Conservation (phyloP, 2,113 vertebrate species). For the Oophaga pumilio region DNA sequence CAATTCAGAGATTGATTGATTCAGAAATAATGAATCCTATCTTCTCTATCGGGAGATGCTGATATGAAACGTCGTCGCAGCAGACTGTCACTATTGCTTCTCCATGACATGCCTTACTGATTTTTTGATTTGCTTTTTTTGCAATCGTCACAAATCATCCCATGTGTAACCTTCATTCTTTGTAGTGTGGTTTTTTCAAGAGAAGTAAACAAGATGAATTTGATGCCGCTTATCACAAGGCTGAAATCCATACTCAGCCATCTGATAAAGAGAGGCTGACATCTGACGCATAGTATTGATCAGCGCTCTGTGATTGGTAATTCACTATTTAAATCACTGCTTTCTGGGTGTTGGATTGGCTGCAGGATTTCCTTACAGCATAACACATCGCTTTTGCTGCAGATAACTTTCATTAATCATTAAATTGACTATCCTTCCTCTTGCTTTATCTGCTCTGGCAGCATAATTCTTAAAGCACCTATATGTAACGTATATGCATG, state of each 20-base stretch:
- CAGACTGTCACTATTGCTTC: background rate
- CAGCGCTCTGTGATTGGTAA: slow-evolving; percentile 89
- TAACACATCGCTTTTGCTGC: slow-evolving; percentile 76
- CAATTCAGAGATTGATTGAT: background rate
- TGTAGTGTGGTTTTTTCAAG: slow-evolving; percentile 99
- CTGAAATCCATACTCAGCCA: slow-evolving; percentile 98
- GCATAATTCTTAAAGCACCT: background rate
- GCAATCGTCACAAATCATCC: slow-evolving; percentile 59
- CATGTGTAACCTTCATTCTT: slow-evolving; percentile 87
- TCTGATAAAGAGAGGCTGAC: slow-evolving; percentile 99
- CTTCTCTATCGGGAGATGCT: background rate
- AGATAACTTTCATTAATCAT: slow-evolving; percentile 72
- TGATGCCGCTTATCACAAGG: slow-evolving; percentile 95
- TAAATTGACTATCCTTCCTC: slow-evolving; percentile 69
- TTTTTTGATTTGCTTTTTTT: slow-evolving; percentile 20
- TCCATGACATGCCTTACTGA: background rate
- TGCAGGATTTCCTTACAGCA: slow-evolving; percentile 70
- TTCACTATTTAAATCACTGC: slow-evolving; percentile 72
- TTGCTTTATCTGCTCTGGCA: slow-evolving; percentile 64
- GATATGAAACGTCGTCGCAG: background rate
- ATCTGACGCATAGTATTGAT: slow-evolving; percentile 93
- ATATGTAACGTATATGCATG: slow-evolving; percentile 23
- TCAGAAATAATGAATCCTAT: background rate
- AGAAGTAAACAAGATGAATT: slow-evolving; percentile 93
- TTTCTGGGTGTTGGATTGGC: slow-evolving; percentile 78